Evolutionary conservation across 2,797 vertebrate species (phyloP), one percentile per base, ranked within the genome.

Genomic region (Poeciliopsis paucimaculata): DNA sequence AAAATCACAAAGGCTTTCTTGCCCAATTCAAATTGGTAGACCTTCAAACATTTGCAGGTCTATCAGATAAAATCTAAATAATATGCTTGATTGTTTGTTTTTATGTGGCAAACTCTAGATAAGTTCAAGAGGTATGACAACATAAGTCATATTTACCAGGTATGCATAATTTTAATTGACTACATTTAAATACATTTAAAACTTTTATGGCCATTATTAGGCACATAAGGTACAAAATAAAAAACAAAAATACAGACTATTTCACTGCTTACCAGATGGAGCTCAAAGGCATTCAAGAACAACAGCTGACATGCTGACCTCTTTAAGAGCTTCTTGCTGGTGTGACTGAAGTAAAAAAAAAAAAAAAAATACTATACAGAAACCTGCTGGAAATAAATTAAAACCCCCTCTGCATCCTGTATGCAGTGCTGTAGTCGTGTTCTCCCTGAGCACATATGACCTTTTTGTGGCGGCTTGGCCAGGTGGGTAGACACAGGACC

Each of bases 401-500:
- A 80, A 46, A 73, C 76, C 36, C 76, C 41, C 71, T 46, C 55
- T 81, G 90, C 49, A 77, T 79, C 15, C 5, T 75, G 83, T 43
- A 86, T 82, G 66, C 85, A 76, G 75, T 1, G 2, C 49, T 41
- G 79, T 34, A 70, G 72, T 41, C 55, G 28, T 82, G 83, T 68
- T 88, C 76, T 82, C 79, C 70, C 70, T 8, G 12, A 82, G 82
- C 80, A 84, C 77, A 62, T 80, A 75, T 90, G 90, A 92, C 92
- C 94, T 95, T 92, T 90, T 80, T 82, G 82, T 84, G 84, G 87
- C 84, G 87, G 87, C 83, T 77, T 41, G 76, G 77, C 75, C 80
- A 75, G 91, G 82, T 26, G 45, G 76, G 66, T 79, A 86, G 84
- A 90, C 75, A 77, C 81, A 83, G 84, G 81, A 66, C 86, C 89